A percentile compares a stretch with the other conserved stretches of the same genome.
Conservation (phyloP, 2,797 vertebrate genomes). For the Acropternis orthonyx region DNA sequence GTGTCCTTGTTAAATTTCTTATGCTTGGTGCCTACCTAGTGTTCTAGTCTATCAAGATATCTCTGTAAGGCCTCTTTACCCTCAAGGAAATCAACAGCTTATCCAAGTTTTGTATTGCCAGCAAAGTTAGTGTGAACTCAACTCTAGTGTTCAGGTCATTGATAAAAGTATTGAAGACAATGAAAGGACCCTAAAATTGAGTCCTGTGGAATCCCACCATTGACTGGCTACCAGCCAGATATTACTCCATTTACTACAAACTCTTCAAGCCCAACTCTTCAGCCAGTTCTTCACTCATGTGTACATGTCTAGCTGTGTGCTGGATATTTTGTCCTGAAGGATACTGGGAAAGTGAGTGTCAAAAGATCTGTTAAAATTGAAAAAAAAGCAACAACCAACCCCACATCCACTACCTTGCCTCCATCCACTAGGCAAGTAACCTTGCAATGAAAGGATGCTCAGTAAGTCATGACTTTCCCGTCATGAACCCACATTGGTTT, state of each 20-base stretch:
- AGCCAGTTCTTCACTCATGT: background rate
- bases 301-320: background rate
- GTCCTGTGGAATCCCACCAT: background rate
- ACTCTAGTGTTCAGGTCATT: background rate
- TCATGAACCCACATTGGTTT: accelerated
- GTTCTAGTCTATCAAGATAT: background rate
- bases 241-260: background rate
- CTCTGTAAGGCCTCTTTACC: background rate
- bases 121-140: background rate
- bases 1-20: background rate
- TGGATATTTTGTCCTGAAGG: background rate
- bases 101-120: background rate
- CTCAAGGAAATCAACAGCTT: background rate
- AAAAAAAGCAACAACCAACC: background rate
- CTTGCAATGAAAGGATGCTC: background rate
- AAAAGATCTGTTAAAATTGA: background rate
- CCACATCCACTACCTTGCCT: background rate
- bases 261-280: background rate
- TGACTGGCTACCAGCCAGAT: background rate
- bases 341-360: background rate
- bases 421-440: background rate
- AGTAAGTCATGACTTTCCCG: background rate
- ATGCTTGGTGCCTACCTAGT: background rate
- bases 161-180: background rate
- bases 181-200: background rate